These are phyloP conservation scores for Ophion ventricosus DNA, from an alignment of 2,888 invertebrate species.

Conservation along the genomic window DNA sequence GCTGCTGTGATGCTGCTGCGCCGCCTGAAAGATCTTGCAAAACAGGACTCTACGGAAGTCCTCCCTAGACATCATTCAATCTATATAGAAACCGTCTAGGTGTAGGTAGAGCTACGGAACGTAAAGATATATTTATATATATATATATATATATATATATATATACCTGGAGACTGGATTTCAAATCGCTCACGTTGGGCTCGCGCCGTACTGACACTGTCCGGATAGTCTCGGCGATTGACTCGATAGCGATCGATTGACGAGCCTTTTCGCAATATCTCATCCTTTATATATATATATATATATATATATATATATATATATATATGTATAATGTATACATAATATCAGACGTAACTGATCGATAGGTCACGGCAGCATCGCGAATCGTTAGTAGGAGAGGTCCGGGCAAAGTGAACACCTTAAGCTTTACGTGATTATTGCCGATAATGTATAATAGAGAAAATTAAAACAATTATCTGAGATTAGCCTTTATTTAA, in stretches of 20 bases:
- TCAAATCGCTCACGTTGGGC: constrained; percentile 35
- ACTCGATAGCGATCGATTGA: constrained; percentile 48
- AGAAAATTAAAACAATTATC: no score
- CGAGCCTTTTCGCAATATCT: constrained; percentile 8
- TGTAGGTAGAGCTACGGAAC: constrained; percentile 7
- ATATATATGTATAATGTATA: no score
- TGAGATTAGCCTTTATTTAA: no score
- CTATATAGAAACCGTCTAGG: constrained; percentile 20
- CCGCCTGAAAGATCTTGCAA: constrained; percentile 52
- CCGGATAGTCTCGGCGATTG: constrained; percentile 37
- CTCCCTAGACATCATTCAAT: constrained; percentile 41
- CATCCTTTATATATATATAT: not conserved
- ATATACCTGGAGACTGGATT: constrained; percentile 37
- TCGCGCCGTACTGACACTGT: constrained; percentile 46
- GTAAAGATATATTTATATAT: no score
- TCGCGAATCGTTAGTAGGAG: no score
- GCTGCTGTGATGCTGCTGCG: constrained; percentile 57
- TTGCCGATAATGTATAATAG: no score
- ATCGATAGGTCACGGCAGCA: no score
- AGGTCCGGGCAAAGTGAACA: no score
- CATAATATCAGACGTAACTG: no score
- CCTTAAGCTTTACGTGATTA: no score
- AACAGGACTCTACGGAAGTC: constrained; percentile 54
- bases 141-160: no score
- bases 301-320: no score